Percentiles rank a stretch among this genome's conserved stretches.
These are phyloP conservation scores for Cotesia chilonis DNA, from an alignment of 1,140 invertebrate species.

Conservation along the genomic window DNA sequence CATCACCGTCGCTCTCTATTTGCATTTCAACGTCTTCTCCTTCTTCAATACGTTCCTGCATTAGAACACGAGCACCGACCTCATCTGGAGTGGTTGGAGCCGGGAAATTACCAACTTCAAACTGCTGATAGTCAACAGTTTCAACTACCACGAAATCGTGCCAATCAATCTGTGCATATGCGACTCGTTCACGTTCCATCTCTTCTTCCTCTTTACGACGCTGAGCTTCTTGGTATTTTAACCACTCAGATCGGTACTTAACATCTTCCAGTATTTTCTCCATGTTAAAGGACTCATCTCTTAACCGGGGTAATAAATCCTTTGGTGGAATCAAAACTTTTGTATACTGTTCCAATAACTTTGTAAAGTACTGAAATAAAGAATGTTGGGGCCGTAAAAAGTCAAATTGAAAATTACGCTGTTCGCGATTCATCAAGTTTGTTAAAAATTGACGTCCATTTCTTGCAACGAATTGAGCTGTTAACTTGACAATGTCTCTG, in stretches of 20 bases:
- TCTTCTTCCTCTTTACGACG: slow-evolving; percentile 93
- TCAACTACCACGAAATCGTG: slow-evolving; percentile 99
- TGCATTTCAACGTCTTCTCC: slow-evolving; percentile 80
- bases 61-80: slow-evolving; percentile 92
- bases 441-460: slow-evolving; percentile 98
- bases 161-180: slow-evolving; percentile 99
- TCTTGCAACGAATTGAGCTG: slow-evolving; percentile 98
- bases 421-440: slow-evolving; percentile 97
- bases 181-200: slow-evolving; percentile 92
- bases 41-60: slow-evolving; percentile 77
- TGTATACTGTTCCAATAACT: slow-evolving; percentile 97
- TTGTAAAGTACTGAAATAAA: slow-evolving; percentile 98
- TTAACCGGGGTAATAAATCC: slow-evolving; percentile 83
- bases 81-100: slow-evolving; percentile 97
- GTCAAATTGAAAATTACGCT: slow-evolving; percentile 98
- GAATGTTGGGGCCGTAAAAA: slow-evolving; percentile 98
- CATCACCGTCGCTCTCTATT: slow-evolving; percentile 76
- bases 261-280: slow-evolving; percentile 88
- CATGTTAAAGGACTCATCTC: slow-evolving; percentile 78
- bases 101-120: slow-evolving; percentile 94
- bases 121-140: slow-evolving; percentile 98
- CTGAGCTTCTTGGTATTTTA: slow-evolving; percentile 92
- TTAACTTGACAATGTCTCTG: slow-evolving; percentile 96
- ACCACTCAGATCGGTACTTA: slow-evolving; percentile 95
- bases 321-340: slow-evolving; percentile 95